Evolutionary conservation across 2,113 vertebrate genomes (phyloP).

Genomic region (Percina caprodes): DNA sequence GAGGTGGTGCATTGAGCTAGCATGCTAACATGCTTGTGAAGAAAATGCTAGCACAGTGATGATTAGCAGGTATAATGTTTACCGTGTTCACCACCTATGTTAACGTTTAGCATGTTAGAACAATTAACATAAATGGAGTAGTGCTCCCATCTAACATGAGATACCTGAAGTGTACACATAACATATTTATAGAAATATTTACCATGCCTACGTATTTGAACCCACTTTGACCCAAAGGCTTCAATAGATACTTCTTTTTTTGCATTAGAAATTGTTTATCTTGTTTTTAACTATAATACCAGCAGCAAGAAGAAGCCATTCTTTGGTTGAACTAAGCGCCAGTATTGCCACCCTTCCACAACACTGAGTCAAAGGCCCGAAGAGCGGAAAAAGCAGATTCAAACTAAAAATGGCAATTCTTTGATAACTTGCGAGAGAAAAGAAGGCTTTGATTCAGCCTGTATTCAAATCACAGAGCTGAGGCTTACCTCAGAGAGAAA

Average conservation of each 20-base stretch:
- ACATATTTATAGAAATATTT: slow-evolving; percentile 49
- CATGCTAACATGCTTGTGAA: too few relatives aligned
- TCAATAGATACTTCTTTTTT: background rate
- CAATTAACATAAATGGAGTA: background rate
- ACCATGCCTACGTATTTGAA: slow-evolving; percentile 21
- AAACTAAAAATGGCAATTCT: slow-evolving; percentile 58
- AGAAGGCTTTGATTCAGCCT: slow-evolving; percentile 47
- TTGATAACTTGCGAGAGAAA: slow-evolving; percentile 59
- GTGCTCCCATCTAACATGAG: slow-evolving; percentile 4
- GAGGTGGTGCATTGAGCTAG: too few relatives aligned
- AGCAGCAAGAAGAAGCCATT: slow-evolving; percentile 26
- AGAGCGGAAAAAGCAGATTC: slow-evolving; percentile 33
- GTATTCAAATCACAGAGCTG: slow-evolving; percentile 40
- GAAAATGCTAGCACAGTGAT: too few relatives aligned
- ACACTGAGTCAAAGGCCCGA: slow-evolving; percentile 40
- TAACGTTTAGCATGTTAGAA: too few relatives aligned
- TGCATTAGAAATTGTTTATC: background rate
- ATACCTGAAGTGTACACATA: slow-evolving; percentile 19
- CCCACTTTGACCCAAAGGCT: slow-evolving; percentile 11
- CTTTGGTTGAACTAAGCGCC: slow-evolving; percentile 40
- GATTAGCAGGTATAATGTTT: too few relatives aligned
- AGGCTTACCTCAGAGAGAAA: slow-evolving; percentile 34
- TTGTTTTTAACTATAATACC: slow-evolving; percentile 39
- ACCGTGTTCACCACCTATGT: too few relatives aligned
- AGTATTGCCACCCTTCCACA: slow-evolving; percentile 20